Conservation (phyloP, 2,888 invertebrate species). For the Nemotelus nigrinus region DNA sequence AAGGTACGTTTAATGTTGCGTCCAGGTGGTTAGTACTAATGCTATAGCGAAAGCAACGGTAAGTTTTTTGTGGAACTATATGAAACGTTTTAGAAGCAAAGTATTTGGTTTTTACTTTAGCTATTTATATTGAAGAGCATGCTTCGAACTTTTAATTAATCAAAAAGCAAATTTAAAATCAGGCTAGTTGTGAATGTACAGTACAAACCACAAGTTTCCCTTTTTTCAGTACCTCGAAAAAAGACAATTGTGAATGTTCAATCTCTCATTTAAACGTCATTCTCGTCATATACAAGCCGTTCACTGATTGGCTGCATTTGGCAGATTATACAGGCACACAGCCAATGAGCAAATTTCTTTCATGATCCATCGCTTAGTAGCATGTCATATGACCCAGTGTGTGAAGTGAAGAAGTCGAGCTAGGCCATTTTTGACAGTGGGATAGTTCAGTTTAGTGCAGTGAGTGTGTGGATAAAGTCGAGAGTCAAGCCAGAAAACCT, state of each 20-base stretch:
- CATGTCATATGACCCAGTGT: slow-evolving; percentile 80
- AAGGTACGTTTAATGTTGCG: too few relatives aligned
- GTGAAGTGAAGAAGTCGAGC: slow-evolving; percentile 29
- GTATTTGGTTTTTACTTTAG: too few relatives aligned
- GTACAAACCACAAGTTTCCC: too few relatives aligned
- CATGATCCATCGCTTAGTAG: slow-evolving; percentile 68
- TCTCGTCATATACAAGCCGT: slow-evolving; percentile 64
- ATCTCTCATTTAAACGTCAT: slow-evolving; percentile 66
- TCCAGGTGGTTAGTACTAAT: too few relatives aligned
- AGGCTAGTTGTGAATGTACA: too few relatives aligned
- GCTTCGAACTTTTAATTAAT: too few relatives aligned
- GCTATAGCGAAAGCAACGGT: too few relatives aligned
- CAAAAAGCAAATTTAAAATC: too few relatives aligned
- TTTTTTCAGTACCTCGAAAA: too few relatives aligned
- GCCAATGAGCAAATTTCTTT: slow-evolving; percentile 70
- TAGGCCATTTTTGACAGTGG: slow-evolving; percentile 84
- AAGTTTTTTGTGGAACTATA: too few relatives aligned
- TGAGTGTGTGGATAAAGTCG: slow-evolving; percentile 75
- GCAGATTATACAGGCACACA: slow-evolving; percentile 65
- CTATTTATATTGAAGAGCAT: too few relatives aligned
- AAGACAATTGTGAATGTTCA: slow-evolving; percentile 21
- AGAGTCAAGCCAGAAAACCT: slow-evolving; percentile 64
- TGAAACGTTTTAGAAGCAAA: too few relatives aligned
- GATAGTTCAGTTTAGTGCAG: slow-evolving; percentile 82
- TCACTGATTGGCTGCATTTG: slow-evolving; percentile 68